Evolutionary conservation across 2,797 vertebrate genomes (phyloP).

Genomic region (Erithacus rubecula): DNA sequence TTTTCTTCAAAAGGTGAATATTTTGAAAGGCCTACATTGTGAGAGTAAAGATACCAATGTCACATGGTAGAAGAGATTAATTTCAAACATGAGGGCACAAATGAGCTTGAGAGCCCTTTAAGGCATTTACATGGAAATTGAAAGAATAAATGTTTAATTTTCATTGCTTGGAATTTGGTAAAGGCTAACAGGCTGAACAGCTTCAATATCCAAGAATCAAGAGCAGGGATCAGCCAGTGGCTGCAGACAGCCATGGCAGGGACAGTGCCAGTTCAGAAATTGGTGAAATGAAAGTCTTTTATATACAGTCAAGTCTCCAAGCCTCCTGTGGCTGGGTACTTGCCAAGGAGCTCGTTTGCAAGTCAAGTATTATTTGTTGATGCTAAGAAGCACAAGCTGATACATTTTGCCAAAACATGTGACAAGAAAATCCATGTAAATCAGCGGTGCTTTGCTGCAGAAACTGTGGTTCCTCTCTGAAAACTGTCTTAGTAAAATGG

Average conservation of each 20-base stretch:
- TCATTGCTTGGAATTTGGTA: background rate
- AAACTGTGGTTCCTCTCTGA: slow-evolving; percentile 7
- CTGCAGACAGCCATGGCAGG: background rate
- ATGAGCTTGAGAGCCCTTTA: slow-evolving; percentile 46
- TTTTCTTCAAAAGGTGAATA: slow-evolving; percentile 25
- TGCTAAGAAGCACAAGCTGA: slow-evolving; percentile 36
- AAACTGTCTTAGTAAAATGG: slow-evolving; percentile 44
- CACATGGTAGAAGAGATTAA: slow-evolving; percentile 40
- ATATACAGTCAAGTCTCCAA: background rate
- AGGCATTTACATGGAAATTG: slow-evolving; percentile 63
- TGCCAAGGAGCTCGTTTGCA: slow-evolving; percentile 54
- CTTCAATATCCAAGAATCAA: background rate
- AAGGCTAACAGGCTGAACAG: slow-evolving; percentile 5
- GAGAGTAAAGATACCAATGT: background rate
- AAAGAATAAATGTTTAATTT: slow-evolving; percentile 46
- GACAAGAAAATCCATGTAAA: slow-evolving; percentile 62
- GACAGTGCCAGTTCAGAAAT: background rate
- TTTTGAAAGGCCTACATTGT: slow-evolving; percentile 12
- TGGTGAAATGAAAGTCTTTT: background rate
- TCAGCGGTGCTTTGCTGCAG: slow-evolving; percentile 29
- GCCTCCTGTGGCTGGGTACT: background rate
- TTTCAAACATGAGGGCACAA: slow-evolving; percentile 52
- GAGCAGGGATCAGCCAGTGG: background rate
- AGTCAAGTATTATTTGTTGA: slow-evolving; percentile 59
- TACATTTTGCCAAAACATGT: slow-evolving; percentile 57